These are phyloP conservation scores for Acromyrmex echinatior DNA, from an alignment of 1,140 invertebrate genomes.

Conservation along the genomic window DNA sequence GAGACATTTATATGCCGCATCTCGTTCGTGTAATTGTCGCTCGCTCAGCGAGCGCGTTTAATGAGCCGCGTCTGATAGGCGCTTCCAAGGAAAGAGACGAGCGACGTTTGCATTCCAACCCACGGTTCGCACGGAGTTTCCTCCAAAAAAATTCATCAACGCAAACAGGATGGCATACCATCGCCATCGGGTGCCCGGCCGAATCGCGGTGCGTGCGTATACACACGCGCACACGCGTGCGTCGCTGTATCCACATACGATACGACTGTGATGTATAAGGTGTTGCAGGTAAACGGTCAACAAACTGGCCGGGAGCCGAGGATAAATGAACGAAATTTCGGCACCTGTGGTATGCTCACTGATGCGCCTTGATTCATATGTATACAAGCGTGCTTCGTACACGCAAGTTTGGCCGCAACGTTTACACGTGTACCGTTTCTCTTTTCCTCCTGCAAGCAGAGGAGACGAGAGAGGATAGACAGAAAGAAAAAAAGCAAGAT, in stretches of 20 bases:
- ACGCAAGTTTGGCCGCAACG: slow-evolving; percentile 46
- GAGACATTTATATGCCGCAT: slow-evolving; percentile 34
- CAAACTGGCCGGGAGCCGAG: slow-evolving; percentile 63
- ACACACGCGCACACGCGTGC: neutral
- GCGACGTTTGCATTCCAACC: slow-evolving; percentile 61
- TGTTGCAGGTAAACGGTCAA: slow-evolving; percentile 71
- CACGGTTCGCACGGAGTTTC: slow-evolving; percentile 41
- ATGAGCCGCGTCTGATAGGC: slow-evolving; percentile 75
- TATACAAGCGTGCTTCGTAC: slow-evolving; percentile 60
- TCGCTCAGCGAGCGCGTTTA: slow-evolving; percentile 69
- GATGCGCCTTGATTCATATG: slow-evolving; percentile 67
- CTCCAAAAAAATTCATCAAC: slow-evolving; percentile 52
- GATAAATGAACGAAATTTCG: slow-evolving; percentile 78
- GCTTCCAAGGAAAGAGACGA: slow-evolving; percentile 57
- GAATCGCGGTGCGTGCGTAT: slow-evolving; percentile 2
- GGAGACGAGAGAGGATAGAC: neutral
- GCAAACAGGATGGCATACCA: slow-evolving; percentile 47
- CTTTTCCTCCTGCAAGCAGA: neutral
- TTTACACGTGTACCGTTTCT: slow-evolving; percentile 65
- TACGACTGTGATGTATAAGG: slow-evolving; percentile 61
- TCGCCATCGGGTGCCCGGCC: slow-evolving; percentile 2
- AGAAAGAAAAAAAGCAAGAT: neutral
- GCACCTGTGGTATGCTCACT: slow-evolving; percentile 66
- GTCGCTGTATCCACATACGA: slow-evolving; percentile 21
- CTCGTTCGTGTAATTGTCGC: slow-evolving; percentile 69